Percentiles rank a stretch among this genome's conserved stretches.
Conservation (phyloP, 92 coral and sea anemone species). For the Porites cylindrica region DNA sequence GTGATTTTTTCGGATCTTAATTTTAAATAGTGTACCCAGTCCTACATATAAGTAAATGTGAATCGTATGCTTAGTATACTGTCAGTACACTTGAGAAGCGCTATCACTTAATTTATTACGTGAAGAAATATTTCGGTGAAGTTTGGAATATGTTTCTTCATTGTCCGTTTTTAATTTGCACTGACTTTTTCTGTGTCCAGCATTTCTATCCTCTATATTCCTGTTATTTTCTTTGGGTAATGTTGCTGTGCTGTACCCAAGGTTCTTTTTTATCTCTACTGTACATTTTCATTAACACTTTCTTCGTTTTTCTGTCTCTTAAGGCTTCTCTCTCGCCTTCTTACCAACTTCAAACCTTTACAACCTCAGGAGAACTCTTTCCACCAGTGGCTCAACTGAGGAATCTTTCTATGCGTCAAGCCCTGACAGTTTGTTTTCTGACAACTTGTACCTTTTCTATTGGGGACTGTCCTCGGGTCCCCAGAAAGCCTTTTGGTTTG, state of each 20-base stretch:
- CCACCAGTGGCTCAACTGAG: slow-evolving; percentile 22
- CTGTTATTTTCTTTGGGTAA: too few species aligned
- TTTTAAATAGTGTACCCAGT: too few species aligned
- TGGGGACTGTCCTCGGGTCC: slow-evolving; percentile 73
- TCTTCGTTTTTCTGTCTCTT: not conserved
- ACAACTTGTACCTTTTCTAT: slow-evolving; percentile 51
- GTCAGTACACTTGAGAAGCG: too few species aligned
- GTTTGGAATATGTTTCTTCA: too few species aligned
- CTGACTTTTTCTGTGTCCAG: too few species aligned
- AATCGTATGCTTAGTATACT: too few species aligned
- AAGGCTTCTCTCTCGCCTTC: slow-evolving; percentile 30
- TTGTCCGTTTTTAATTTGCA: too few species aligned
- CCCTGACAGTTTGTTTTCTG: slow-evolving; percentile 30
- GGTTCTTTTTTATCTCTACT: not conserved
- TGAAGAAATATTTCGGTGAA: too few species aligned
- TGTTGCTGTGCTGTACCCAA: not conserved
- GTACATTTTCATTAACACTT: not conserved
- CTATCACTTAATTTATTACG: too few species aligned
- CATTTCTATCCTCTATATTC: too few species aligned
- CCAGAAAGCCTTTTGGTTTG: slow-evolving; percentile 65
- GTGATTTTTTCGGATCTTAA: too few species aligned
- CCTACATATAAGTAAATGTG: too few species aligned
- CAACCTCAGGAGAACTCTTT: slow-evolving; percentile 2
- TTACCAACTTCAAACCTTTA: not conserved
- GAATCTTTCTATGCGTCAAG: slow-evolving; percentile 3